Evolutionary conservation across 2,888 invertebrate genomes (phyloP).

Genomic region (Frankliniella fusca): DNA sequence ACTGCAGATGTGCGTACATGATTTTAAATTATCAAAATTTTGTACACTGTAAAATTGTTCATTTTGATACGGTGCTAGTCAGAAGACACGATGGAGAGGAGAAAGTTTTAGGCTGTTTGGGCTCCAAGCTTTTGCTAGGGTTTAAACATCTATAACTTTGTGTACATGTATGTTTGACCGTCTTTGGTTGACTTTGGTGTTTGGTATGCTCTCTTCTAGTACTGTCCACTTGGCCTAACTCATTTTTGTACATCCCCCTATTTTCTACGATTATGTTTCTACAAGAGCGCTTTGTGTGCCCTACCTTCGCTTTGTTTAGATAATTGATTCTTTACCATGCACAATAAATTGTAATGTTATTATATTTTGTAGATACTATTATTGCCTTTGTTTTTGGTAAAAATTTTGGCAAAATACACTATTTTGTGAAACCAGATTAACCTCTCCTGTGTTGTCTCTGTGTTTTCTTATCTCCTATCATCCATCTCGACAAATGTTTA

Average conservation of each 20-base stretch:
- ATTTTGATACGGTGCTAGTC: slow-evolving; percentile 21
- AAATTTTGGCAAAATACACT: slow-evolving; percentile 7
- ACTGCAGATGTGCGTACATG: not conserved
- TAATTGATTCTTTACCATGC: slow-evolving; percentile 12
- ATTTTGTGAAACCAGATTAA: slow-evolving; percentile 13
- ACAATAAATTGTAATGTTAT: slow-evolving; percentile 23
- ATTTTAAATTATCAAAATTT: not conserved
- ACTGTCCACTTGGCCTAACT: slow-evolving; percentile 18
- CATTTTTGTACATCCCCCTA: not conserved
- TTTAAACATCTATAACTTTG: not conserved
- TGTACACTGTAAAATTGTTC: not conserved
- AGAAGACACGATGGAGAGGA: slow-evolving; percentile 11
- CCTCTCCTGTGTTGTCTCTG: not conserved
- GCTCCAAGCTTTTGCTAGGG: not conserved
- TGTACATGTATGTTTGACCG: slow-evolving; percentile 21
- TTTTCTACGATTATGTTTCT: not conserved
- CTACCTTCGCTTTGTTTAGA: not conserved
- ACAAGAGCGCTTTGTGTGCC: not conserved
- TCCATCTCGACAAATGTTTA: too few species aligned
- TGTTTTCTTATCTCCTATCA: too few species aligned
- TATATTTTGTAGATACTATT: slow-evolving; percentile 7
- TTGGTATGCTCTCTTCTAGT: slow-evolving; percentile 24
- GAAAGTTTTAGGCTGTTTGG: not conserved
- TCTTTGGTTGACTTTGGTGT: slow-evolving; percentile 12
- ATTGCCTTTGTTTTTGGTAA: slow-evolving; percentile 17